These are phyloP conservation scores for Hylia prasina DNA, from an alignment of 2,113 vertebrate species.

Conservation along the genomic window DNA sequence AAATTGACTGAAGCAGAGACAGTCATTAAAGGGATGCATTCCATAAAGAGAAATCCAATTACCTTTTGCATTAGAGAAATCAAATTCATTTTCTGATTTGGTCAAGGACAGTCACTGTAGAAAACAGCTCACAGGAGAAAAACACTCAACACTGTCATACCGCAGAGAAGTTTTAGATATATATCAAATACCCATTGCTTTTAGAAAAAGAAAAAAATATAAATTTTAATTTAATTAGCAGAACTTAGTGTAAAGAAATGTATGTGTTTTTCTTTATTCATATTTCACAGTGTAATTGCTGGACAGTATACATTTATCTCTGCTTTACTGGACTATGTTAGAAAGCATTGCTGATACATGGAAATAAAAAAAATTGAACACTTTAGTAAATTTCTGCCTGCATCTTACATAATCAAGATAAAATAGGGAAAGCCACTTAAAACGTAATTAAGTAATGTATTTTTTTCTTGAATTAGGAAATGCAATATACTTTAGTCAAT, in stretches of 20 bases:
- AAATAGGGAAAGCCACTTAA: not conserved
- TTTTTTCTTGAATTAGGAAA: not conserved
- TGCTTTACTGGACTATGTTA: not conserved
- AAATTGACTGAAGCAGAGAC: constrained; percentile 65
- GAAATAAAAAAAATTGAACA: not conserved
- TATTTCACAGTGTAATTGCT: not conserved
- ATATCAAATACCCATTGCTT: not conserved
- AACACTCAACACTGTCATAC: not conserved
- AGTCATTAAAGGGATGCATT: constrained; percentile 73
- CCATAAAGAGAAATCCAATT: constrained; percentile 76
- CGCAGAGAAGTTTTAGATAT: not conserved
- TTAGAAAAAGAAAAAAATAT: not conserved
- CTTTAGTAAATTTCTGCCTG: not conserved
- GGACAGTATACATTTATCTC: not conserved
- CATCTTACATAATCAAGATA: not conserved
- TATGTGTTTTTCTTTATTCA: not conserved
- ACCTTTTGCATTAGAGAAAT: constrained; percentile 74
- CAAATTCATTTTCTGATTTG: constrained; percentile 71
- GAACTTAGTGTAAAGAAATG: not conserved
- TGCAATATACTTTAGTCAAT: not conserved
- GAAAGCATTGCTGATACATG: not conserved
- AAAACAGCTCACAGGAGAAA: not conserved
- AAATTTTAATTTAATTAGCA: not conserved
- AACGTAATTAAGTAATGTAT: not conserved
- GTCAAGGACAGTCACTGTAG: constrained; percentile 66